Base-by-base conservation (phyloP, 2,888 invertebrate genomes). In the Acleris literana region DNA sequence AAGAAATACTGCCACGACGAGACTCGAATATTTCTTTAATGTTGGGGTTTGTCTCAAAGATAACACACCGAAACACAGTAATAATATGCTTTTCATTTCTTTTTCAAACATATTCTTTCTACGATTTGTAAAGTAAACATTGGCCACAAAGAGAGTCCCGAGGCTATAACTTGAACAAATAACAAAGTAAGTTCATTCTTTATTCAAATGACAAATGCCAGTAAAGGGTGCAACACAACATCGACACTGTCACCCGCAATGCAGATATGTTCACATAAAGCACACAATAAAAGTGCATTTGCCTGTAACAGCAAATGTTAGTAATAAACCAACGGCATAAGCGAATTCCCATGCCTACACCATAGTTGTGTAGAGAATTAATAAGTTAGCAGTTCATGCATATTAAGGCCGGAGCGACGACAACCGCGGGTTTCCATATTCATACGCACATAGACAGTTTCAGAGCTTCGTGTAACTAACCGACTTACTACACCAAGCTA, bases 341-440 rank as follows among this genome's bases (percentile, higher is more conserved):
- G 58, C 69, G 59, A 71, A 75, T 73, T 72, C 69, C 71, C 72
- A 71, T 73, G 74, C 75, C 72, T 74, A 73, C 61, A 68, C 71
- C 76, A 76, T 77, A 81, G 80, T 79, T 80, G 75, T 81, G 72
- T 79, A 78, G 77, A 81, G 82, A 84, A 84, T 82, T 83, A 85
- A 82, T 85, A 85, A 83, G 84, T 84, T 85, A 82, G 77, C 71
- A 82, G 81, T 82, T 86, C 84, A 86, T 86, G 85, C 84, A 87
- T 86, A 87, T 86, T 86, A 76, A 86, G 79, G 72, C 74, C 66
- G 52, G 52, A 66, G 73, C 70, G 70, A 73, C 71, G 77, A 74
- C 79, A 81, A 78, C 83, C 78, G 74, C 77, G 74, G 72, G 72
- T 73, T 79, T 84, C 77, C 85, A 86, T 87, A 86, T 85, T 85